phyloP scores from a whole-genome alignment of 2,888 invertebrate genomes.

The Amiota minor region DNA sequence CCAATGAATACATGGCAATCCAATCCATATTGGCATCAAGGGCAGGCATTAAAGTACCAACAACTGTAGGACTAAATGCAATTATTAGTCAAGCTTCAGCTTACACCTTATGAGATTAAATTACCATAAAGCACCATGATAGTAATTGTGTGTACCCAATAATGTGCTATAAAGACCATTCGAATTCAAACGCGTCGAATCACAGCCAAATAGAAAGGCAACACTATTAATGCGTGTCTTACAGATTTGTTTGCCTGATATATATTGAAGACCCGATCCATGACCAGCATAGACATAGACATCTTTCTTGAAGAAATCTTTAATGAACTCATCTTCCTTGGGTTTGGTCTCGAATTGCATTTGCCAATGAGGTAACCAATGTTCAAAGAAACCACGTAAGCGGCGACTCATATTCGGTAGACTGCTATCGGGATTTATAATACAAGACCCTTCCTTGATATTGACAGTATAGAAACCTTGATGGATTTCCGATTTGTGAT shows the following conservation, averaged over 20 bases:
- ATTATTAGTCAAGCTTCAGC: background rate
- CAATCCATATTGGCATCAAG: conserved; percentile 75
- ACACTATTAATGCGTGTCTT: conserved; percentile 76
- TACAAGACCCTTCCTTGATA: conserved; percentile 59
- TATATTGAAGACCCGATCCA: conserved; percentile 79
- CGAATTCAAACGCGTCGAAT: conserved; percentile 73
- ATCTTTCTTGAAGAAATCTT: conserved; percentile 75
- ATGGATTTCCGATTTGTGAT: conserved; percentile 58
- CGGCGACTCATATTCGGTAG: conserved; percentile 74
- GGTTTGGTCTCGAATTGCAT: conserved; percentile 75
- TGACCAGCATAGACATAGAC: conserved; percentile 81
- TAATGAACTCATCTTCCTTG: conserved; percentile 74
- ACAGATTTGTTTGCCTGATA: conserved; percentile 76
- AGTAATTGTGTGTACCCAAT: conserved; percentile 74
- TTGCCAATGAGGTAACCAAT: conserved; percentile 75
- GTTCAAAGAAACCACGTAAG: conserved; percentile 74
- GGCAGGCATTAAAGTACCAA: conserved; percentile 75
- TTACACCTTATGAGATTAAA: background rate
- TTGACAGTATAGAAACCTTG: conserved; percentile 66
- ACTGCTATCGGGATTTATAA: conserved; percentile 73
- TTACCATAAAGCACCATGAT: conserved; percentile 71
- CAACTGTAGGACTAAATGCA: conserved; percentile 73
- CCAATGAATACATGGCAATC: conserved; percentile 74
- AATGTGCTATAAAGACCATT: conserved; percentile 74
- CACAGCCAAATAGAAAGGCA: conserved; percentile 81